Percentiles rank a stretch among this genome's conserved stretches.
These are phyloP conservation scores for Eulemur albifrons DNA, from an alignment of 2,797 vertebrate genomes.

Conservation along the genomic window DNA sequence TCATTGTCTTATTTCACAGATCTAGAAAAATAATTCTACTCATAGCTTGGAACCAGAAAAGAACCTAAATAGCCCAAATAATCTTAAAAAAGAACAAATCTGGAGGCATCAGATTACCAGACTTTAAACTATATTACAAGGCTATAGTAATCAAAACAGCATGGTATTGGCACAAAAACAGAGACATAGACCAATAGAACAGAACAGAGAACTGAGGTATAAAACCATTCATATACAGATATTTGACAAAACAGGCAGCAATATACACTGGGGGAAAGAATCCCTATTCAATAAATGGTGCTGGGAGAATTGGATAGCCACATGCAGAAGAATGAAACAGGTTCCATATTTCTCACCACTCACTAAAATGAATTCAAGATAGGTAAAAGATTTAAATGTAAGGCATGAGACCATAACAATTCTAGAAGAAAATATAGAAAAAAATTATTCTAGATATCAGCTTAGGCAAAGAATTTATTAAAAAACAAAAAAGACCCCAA, in stretches of 20 bases:
- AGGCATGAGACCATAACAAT: neutral
- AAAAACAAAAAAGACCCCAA: neutral
- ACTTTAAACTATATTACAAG: neutral
- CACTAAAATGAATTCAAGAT: neutral
- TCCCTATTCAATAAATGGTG: neutral
- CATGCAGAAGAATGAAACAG: neutral
- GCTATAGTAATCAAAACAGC: neutral
- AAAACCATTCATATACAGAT: neutral
- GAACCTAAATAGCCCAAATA: neutral
- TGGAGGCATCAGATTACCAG: neutral
- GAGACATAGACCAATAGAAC: neutral
- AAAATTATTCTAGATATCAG: neutral
- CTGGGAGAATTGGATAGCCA: neutral
- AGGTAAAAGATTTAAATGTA: neutral
- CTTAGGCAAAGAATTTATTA: neutral
- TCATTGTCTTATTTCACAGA: neutral
- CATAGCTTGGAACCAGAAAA: neutral
- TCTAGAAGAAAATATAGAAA: neutral
- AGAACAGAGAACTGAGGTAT: neutral
- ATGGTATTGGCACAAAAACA: neutral
- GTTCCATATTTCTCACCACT: neutral
- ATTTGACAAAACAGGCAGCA: neutral
- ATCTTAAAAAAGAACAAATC: neutral
- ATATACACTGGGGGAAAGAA: neutral
- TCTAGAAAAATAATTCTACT: neutral